phyloP scores from a whole-genome alignment of 2,888 invertebrate genomes.

The Agrochola litura region DNA sequence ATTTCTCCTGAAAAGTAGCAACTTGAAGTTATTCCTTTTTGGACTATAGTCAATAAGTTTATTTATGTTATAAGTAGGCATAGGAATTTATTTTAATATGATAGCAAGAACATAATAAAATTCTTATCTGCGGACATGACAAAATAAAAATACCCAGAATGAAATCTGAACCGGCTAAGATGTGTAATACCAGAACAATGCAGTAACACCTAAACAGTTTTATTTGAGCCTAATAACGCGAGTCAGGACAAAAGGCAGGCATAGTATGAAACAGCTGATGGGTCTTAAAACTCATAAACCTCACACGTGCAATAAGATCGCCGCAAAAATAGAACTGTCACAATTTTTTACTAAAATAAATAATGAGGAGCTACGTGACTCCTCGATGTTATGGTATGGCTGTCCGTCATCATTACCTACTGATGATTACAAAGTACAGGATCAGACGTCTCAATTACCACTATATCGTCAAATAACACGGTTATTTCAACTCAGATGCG shows the following conservation, averaged over 20 bases:
- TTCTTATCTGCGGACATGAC: not conserved
- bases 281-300: not conserved
- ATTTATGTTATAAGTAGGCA: not conserved
- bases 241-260: not conserved
- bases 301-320: conserved; percentile 11
- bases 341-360: conserved; percentile 53
- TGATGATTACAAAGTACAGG: conserved; percentile 55
- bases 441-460: conserved; percentile 9
- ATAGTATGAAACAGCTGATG: conserved; percentile 58
- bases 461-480: not conserved
- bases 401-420: conserved; percentile 67
- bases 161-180: conserved; percentile 37
- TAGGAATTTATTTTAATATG: not conserved
- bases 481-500: not conserved
- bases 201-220: not conserved
- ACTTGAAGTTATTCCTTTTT: too few species aligned
- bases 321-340: conserved; percentile 17
- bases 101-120: not conserved
- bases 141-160: conserved; percentile 38
- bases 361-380: conserved; percentile 79
- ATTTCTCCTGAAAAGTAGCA: not conserved
- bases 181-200: conserved; percentile 7
- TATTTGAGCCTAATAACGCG: not conserved
- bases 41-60: not conserved
- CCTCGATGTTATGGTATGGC: conserved; percentile 74